Evolutionary conservation across 2,113 vertebrate species (phyloP), one percentile per base, ranked within the genome.

Genomic region (Rana temporaria): DNA sequence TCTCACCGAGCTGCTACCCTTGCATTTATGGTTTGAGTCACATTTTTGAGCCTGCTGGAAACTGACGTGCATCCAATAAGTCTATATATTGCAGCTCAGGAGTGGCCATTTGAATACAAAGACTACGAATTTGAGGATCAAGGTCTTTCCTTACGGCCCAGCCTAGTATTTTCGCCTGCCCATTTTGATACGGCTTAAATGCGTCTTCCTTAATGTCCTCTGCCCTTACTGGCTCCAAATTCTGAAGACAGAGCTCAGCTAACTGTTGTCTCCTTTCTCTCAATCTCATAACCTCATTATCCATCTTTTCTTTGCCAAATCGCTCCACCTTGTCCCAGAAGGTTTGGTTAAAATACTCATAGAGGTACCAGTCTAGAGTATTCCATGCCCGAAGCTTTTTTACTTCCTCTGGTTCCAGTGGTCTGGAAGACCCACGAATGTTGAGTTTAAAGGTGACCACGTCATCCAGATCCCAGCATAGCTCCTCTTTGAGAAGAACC

Each of bases 51-150:
- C n/a, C 42, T 7, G n/a, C 15, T 38, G 90, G 91, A 17, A 98
- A 98, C 86, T 96, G 96, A 68, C 91, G 90, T 26, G 89, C 90
- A 82, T 97, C 96, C 16, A 98, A 88, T 53, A 96, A 53, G 73
- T 98, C 97, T 85, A 98, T 98, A 85, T 98, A 98, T 82, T 97
- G 96, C 56, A 98, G 93, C 87, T 97, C 96, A 0, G 96, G 97
- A 24, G 94, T 92, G 74, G 94, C 95, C 90, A 98, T 90, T 42
- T 93, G 92, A 17, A 94, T 84, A 75, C 97, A 98, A 34, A 86
- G 88, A 6, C 85, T 89, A 57, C 83, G 89, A 1, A 93, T 94
- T 7, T 73, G 52, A 0, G 92, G 94, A 77, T 90, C 88, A 57
- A 98, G 86, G 6, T 94, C 90, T 0, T 88, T 86, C 62, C 90